Evolutionary conservation across 2,797 vertebrate genomes (phyloP).

Genomic region (Xenentodon cancila): DNA sequence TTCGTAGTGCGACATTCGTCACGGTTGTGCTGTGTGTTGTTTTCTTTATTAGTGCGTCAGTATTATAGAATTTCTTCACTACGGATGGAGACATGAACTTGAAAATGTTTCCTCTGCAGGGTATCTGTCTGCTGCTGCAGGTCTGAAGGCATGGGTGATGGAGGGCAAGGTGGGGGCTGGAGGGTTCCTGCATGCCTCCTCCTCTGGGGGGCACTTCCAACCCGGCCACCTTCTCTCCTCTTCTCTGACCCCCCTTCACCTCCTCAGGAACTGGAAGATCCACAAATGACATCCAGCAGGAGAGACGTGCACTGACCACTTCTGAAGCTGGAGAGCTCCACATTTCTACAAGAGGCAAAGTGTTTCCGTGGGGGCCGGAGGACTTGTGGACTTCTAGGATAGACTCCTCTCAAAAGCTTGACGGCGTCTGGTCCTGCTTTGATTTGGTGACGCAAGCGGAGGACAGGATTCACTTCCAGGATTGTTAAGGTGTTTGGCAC

Average conservation of each 20-base stretch:
- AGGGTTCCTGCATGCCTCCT: constrained; percentile 54
- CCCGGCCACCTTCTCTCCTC: constrained; percentile 34
- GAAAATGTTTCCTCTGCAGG: constrained; percentile 58
- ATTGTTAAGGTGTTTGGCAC: neutral
- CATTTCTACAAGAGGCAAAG: constrained; percentile 5
- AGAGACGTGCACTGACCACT: constrained; percentile 23
- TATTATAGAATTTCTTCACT: neutral
- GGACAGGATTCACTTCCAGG: constrained; percentile 6
- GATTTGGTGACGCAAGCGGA: constrained; percentile 16
- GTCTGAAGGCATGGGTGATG: constrained; percentile 65
- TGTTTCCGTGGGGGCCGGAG: neutral
- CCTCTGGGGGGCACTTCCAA: constrained; percentile 29
- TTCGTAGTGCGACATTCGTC: too few species aligned
- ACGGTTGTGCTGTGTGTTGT: neutral
- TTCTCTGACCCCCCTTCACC: constrained; percentile 57
- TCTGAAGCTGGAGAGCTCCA: constrained; percentile 28
- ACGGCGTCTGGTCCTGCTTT: constrained; percentile 19
- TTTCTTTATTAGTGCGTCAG: neutral
- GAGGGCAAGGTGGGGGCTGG: constrained; percentile 65
- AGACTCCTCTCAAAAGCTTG: neutral
- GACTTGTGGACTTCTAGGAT: constrained; percentile 1
- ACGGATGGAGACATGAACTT: neutral
- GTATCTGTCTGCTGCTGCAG: constrained; percentile 61
- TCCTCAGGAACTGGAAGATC: constrained; percentile 86
- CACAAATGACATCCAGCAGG: constrained; percentile 74